A percentile compares a stretch with the other conserved stretches of the same genome.
Evolutionary conservation across 1,140 invertebrate species (phyloP).

Genomic region (Chironomus striatipennis): DNA sequence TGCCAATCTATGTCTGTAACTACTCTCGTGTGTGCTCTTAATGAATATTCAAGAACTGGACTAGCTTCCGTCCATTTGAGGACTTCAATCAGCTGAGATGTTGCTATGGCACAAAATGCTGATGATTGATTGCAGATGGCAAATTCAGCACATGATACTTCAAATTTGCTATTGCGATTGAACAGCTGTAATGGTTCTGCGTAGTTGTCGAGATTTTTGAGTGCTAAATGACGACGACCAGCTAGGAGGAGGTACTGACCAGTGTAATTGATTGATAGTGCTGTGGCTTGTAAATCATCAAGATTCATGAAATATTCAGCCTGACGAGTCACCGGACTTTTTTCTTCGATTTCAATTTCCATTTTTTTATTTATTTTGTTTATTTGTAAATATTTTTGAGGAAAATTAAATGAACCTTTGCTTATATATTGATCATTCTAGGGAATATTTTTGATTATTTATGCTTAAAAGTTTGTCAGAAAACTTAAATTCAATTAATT

Average conservation of each 20-base stretch:
- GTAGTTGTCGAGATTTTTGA: conserved; percentile 62
- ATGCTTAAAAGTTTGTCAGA: neutral
- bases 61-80: conserved; percentile 62
- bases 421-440: neutral
- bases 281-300: conserved; percentile 66
- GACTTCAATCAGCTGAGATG: conserved; percentile 76
- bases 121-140: conserved; percentile 69
- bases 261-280: conserved; percentile 81
- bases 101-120: conserved; percentile 80
- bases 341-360: neutral
- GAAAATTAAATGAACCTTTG: too few species aligned
- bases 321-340: neutral
- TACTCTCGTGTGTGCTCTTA: conserved; percentile 77
- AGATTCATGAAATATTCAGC: conserved; percentile 30
- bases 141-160: conserved; percentile 86
- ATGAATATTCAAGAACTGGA: conserved; percentile 57
- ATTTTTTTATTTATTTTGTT: neutral
- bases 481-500: neutral
- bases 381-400: too few species aligned
- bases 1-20: conserved; percentile 94
- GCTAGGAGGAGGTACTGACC: conserved; percentile 76
- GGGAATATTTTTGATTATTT: neutral
- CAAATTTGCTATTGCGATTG: conserved; percentile 84
- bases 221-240: conserved; percentile 58
- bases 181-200: conserved; percentile 50